Evolutionary conservation across 2,113 vertebrate genomes (phyloP), one percentile per base, ranked within the genome.

Genomic region (Delphinapterus leucas): DNA sequence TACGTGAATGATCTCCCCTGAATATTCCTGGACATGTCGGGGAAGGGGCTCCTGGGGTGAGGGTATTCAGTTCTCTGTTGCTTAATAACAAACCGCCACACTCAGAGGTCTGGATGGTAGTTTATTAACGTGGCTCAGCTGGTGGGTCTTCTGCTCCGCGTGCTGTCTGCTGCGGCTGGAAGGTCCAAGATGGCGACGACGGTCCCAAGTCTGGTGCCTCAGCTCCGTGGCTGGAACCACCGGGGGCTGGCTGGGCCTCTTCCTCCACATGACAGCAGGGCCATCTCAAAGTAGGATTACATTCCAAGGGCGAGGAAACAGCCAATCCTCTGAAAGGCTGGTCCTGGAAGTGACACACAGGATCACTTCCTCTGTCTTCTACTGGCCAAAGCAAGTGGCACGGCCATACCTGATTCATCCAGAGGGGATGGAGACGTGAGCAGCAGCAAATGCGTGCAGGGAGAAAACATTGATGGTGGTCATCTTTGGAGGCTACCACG

Each of bases 371-470:
- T 13, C 36, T 0, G 0, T 28, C 23, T 38, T n/a, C 63, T 28
- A 0, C 0, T 23, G 41, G 71, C 63, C 21, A n/a, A 36, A 60
- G 80, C 47, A 25, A 60, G 70, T 47, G 25, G 12, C n/a, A 55
- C 18, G 41, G 33, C 8, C 20, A 14, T 1, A 25, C 4, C 74
- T 23, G 25, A 49, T 5, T 25, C 33, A 25, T 2, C 18, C 3
- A 20, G 58, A 63, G 1, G 28, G 23, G 20, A 18, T 7, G n/a
- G 1, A 20, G 1, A 0, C 7, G n/a, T 41, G 49, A 38, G 36
- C 36, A n/a, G 60, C 8, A 26, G n/a, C 79, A 2, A 1, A 3
- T 11, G 0, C 15, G 8, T 6, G 25, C 9, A n/a, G 28, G 41
- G 28, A 44, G 53, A 83, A 61, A 31, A 31, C 38, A 14, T 0